phyloP scores from a whole-genome alignment of 2,113 vertebrate species.

The Oncorhynchus tshawytscha region DNA sequence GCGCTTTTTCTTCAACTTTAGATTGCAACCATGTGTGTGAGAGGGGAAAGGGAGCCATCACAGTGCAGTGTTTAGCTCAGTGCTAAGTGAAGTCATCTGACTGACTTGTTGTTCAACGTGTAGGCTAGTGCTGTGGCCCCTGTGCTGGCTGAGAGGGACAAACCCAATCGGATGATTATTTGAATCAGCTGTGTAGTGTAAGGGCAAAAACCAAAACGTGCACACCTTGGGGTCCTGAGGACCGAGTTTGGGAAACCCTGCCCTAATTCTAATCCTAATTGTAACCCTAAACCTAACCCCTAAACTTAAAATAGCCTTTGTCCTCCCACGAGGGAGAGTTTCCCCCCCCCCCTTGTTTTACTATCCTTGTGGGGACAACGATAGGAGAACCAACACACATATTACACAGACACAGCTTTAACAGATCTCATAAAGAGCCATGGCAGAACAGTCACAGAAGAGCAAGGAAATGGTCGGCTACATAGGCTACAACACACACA shows the following conservation, averaged over 20 bases:
- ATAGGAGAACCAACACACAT: no score
- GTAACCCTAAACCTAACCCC: conserved; percentile 30
- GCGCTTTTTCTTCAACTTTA: conserved; percentile 8
- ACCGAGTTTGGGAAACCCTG: no score
- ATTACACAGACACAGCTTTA: conserved; percentile 31
- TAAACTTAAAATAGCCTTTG: conserved; percentile 11
- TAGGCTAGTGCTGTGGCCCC: no score
- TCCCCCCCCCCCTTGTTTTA: no score
- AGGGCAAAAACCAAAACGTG: no score
- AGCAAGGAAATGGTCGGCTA: no score
- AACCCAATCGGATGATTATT: conserved; percentile 37
- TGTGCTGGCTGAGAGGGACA: conserved; percentile 9
- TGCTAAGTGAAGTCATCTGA: conserved; percentile 57
- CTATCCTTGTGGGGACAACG: no score
- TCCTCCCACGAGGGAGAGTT: no score
- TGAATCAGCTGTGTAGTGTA: no score
- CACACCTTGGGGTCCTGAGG: no score
- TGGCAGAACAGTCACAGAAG: conserved; percentile 31
- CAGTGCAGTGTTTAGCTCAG: conserved; percentile 31
- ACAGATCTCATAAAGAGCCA: conserved; percentile 42
- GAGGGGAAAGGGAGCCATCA: neutral
- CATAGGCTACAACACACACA: conserved; percentile 5
- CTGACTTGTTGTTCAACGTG: conserved; percentile 23
- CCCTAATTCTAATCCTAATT: no score
- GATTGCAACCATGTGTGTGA: conserved; percentile 22